phyloP scores from a whole-genome alignment of 2,888 invertebrate species.

The Crepidodera aurea region DNA sequence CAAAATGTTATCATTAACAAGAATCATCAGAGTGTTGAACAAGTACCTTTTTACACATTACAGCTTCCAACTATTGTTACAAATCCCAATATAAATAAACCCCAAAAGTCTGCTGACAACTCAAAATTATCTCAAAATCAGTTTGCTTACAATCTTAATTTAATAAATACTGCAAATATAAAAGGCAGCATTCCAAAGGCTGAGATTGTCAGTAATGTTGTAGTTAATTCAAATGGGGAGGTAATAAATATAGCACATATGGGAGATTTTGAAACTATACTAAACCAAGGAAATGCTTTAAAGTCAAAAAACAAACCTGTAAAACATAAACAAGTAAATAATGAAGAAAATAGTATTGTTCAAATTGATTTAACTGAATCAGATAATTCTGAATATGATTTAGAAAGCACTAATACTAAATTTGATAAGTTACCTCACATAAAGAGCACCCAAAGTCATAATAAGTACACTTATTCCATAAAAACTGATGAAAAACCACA shows the following conservation, averaged over 20 bases:
- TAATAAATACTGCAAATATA: constrained; percentile 49
- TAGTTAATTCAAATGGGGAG: constrained; percentile 57
- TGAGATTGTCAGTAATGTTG: constrained; percentile 53
- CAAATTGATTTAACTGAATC: constrained; percentile 55
- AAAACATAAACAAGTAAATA: constrained; percentile 28
- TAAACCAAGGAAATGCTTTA: constrained; percentile 43
- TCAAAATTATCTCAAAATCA: constrained; percentile 40
- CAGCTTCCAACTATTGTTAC: constrained; percentile 50
- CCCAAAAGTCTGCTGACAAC: constrained; percentile 33
- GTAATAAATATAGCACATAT: constrained; percentile 55
- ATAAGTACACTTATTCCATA: constrained; percentile 48
- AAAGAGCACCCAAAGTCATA: constrained; percentile 43
- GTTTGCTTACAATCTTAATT: constrained; percentile 52
- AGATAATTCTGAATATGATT: constrained; percentile 40
- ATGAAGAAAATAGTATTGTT: constrained; percentile 45
- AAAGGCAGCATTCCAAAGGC: constrained; percentile 50
- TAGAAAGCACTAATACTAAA: constrained; percentile 38
- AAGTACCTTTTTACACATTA: constrained; percentile 48
- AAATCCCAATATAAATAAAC: constrained; percentile 41
- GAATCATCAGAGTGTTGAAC: constrained; percentile 35
- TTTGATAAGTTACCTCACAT: constrained; percentile 49
- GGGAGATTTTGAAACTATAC: constrained; percentile 52
- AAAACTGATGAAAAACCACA: constrained; percentile 42
- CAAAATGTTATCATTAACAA: constrained; percentile 31
- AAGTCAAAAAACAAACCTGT: constrained; percentile 34